Evolutionary conservation across 2,113 vertebrate species (phyloP), one percentile per base, ranked within the genome.

Genomic region (Piaya cayana): DNA sequence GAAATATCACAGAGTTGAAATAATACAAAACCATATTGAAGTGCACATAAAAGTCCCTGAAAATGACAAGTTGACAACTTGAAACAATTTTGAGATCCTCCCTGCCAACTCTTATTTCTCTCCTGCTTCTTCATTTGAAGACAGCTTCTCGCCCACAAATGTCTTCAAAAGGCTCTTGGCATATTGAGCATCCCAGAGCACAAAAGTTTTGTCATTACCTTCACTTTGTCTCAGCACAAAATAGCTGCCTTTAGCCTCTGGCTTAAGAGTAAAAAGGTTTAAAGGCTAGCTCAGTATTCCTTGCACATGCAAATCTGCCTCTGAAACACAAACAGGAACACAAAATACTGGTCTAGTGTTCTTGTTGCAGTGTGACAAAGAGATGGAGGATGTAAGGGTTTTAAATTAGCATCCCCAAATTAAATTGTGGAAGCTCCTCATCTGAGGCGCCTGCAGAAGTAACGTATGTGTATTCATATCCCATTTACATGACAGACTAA

Each of bases 1-100:
- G 93, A 93, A 95, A 86, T 96, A 93, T 49, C 76, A 96, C 59
- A 94, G 92, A 93, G 86, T 74, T 91, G 92, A 95, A 92, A 95
- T 96, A 95, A 90, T 93, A 92, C 77, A 95, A 85, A 88, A 58
- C 75, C 88, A 58, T 91, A 92, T 94, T 52, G 94, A 97, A 96
- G 88, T 95, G 86, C 85, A 82, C 86, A 78, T 95, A 27, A 83
- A 92, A 92, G 87, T 95, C 75, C 53, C 56, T 88, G 67, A 68
- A 95, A 91, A 95, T 95, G 93, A 96, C 95, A 94, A 95, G 92
- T 32, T 97, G 92, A 96, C 90, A 96, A 86, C 90, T 94, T 93
- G 82, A 95, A 97, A 95, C 60, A 91, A 77, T 94, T 95, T 93
- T 86, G 90, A 96, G 90, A 93, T 93, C 92, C 88, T 69, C 87